Conservation (phyloP, 1,140 invertebrate genomes). For the Cyphomyrmex costatus region DNA sequence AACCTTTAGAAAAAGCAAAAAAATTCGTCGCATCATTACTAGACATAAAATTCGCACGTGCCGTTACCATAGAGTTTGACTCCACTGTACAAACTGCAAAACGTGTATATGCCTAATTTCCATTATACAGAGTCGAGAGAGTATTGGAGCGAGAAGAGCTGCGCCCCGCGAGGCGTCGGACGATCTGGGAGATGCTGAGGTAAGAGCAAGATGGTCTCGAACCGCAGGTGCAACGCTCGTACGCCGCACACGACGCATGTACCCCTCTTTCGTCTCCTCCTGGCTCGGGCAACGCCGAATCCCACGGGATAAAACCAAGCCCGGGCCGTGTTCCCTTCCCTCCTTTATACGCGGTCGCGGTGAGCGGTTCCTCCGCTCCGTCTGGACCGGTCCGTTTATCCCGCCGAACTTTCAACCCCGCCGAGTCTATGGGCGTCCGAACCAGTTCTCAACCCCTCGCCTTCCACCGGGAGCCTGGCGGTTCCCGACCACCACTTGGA, state of each 20-base stretch:
- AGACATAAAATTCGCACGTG: slow-evolving; percentile 14
- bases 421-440: slow-evolving; percentile 50
- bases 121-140: slow-evolving; percentile 45
- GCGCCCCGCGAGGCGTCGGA: slow-evolving; percentile 42
- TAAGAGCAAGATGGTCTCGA: slow-evolving; percentile 56
- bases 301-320: slow-evolving; percentile 80
- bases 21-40: slow-evolving; percentile 13
- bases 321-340: slow-evolving; percentile 24
- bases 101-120: slow-evolving; percentile 18
- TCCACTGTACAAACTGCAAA: background rate
- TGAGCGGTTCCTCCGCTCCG: slow-evolving; percentile 61
- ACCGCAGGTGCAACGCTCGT: slow-evolving; percentile 58
- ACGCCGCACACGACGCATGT: slow-evolving; percentile 26
- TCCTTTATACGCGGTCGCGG: slow-evolving; percentile 55
- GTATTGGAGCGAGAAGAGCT: slow-evolving; percentile 36
- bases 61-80: background rate
- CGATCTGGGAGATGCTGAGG: slow-evolving; percentile 19
- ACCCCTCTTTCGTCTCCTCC: background rate
- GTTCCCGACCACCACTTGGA: slow-evolving; percentile 50
- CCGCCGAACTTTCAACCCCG: slow-evolving; percentile 53
- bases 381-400: slow-evolving; percentile 30
- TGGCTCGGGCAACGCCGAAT: slow-evolving; percentile 53
- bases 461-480: slow-evolving; percentile 14
- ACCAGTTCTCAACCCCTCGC: slow-evolving; percentile 15
- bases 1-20: background rate